Conservation (phyloP, 2,113 vertebrate species). For the Herpetotheres cachinnans region DNA sequence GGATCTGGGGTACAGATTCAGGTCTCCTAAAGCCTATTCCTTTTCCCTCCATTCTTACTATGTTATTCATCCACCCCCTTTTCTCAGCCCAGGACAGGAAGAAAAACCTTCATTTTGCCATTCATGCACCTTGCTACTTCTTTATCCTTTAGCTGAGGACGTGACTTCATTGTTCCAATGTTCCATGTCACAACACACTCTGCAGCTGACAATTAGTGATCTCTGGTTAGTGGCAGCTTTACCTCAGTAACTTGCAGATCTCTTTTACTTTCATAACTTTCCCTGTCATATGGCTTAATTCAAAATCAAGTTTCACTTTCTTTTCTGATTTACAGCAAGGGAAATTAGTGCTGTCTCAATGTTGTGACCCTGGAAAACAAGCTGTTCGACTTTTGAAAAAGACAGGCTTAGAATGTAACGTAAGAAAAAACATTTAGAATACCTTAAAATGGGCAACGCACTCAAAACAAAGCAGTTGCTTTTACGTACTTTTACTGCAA, state of each 20-base stretch:
- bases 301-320: slow-evolving; percentile 37
- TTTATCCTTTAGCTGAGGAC: neutral
- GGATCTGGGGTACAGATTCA: neutral
- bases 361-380: neutral
- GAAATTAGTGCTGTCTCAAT: neutral
- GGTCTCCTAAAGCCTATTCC: neutral
- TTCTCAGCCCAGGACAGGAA: neutral
- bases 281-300: neutral
- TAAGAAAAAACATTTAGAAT: neutral
- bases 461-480: neutral
- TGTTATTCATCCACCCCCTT: neutral
- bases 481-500: slow-evolving; percentile 3
- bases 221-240: neutral
- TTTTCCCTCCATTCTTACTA: neutral
- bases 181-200: neutral
- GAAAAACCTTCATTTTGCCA: neutral
- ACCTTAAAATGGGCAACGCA: neutral
- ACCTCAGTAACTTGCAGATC: neutral
- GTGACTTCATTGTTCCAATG: neutral
- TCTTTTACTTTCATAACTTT: neutral
- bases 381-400: slow-evolving; percentile 8
- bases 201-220: neutral
- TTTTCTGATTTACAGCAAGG: neutral
- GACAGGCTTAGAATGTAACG: neutral
- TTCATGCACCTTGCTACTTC: neutral